Evolutionary conservation across 2,113 vertebrate species (phyloP).

Genomic region (Eudorcas thomsonii): DNA sequence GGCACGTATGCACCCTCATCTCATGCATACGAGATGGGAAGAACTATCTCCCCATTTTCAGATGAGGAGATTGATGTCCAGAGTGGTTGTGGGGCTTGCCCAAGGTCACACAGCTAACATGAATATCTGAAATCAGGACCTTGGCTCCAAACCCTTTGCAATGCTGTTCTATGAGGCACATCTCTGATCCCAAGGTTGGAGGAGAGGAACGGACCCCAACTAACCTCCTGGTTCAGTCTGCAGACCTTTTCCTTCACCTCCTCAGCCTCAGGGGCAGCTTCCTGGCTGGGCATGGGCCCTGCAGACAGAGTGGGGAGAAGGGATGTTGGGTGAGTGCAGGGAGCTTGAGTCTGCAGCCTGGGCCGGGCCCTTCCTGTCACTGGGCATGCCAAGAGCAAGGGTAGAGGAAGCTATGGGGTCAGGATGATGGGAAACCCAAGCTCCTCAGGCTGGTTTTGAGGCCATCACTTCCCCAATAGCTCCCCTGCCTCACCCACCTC

Average conservation of each 20-base stretch:
- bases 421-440: neutral
- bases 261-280: constrained; percentile 84
- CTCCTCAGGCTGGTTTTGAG: neutral
- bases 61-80: neutral
- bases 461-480: neutral
- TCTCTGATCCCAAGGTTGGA: neutral
- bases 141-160: neutral
- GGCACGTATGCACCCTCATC: fast-evolving
- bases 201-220: neutral
- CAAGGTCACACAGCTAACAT: neutral
- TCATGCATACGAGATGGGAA: neutral
- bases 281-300: constrained; percentile 71
- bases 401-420: neutral
- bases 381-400: neutral
- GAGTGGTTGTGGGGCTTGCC: neutral
- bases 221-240: constrained; percentile 91
- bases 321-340: neutral
- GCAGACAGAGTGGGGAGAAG: neutral
- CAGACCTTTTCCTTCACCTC: constrained; percentile 89
- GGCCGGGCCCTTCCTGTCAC: neutral
- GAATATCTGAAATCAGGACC: neutral
- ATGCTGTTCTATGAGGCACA: neutral
- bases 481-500: fast-evolving
- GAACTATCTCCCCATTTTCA: neutral
- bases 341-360: neutral